A percentile compares a stretch with the other conserved stretches of the same genome.
phyloP scores from a whole-genome alignment of 2,797 vertebrate species.

The Ambastaia sidthimunki region DNA sequence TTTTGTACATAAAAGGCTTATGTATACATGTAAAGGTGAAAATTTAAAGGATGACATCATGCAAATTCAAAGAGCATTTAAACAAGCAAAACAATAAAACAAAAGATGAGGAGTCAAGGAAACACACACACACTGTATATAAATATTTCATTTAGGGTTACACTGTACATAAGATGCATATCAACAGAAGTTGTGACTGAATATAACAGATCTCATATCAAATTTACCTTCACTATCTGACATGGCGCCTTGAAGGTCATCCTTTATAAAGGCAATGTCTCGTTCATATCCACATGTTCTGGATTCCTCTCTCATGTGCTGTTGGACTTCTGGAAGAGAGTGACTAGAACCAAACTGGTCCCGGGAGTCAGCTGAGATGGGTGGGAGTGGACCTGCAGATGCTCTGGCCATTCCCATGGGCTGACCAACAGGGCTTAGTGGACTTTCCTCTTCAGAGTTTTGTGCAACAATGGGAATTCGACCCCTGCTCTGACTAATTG shows the following conservation, averaged over 20 bases:
- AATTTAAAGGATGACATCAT: constrained; percentile 60
- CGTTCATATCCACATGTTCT: constrained; percentile 95
- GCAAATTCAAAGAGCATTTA: constrained; percentile 47
- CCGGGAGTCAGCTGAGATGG: constrained; percentile 96
- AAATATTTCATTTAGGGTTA: constrained; percentile 78
- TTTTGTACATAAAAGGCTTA: constrained; percentile 72
- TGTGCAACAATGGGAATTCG: constrained; percentile 97
- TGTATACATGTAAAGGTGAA: constrained; percentile 63
- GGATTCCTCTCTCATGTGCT: constrained; percentile 99
- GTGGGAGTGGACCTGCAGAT: constrained; percentile 95
- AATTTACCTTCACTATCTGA: constrained; percentile 99
- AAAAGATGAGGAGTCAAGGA: constrained; percentile 66
- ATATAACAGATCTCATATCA: constrained; percentile 78
- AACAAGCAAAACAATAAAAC: constrained; percentile 63
- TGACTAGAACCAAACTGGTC: constrained; percentile 99
- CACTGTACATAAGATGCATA: constrained; percentile 91
- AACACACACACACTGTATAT: constrained; percentile 54
- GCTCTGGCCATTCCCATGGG: constrained; percentile 99
- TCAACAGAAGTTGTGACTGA: constrained; percentile 81
- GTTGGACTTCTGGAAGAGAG: constrained; percentile 97
- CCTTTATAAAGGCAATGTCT: constrained; percentile 98
- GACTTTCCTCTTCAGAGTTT: constrained; percentile 99
- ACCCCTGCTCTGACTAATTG: constrained; percentile 97
- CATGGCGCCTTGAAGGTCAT: constrained; percentile 99
- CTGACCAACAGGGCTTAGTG: constrained; percentile 96